Evolutionary conservation across 2,888 invertebrate genomes (phyloP), one percentile per base, ranked within the genome.

Genomic region (Thyatira batis): DNA sequence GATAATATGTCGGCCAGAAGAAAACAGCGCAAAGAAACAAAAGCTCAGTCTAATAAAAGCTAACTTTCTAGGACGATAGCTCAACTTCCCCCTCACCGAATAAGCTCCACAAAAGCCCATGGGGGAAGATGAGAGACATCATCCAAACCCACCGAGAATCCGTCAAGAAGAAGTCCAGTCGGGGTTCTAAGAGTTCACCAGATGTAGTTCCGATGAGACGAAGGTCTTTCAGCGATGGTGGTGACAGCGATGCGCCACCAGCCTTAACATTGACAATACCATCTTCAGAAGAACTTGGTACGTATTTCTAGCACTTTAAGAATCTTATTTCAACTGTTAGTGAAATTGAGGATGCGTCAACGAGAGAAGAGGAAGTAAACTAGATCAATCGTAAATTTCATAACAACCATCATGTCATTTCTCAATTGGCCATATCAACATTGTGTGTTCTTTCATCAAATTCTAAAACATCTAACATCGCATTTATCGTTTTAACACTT

Each of bases 71-170:
- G 92, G 91, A 92, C 21, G 92, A 93, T 64, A 92, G 92, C 53
- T 89, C 89, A 23, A 90, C 92, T 0, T 91, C 89, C 0, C 90
- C 92, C 0, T 92, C 92, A 1, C 89, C 92, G 1, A 92, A 92
- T 67, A 93, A 93, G 61, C 83, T 90, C 11, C 92, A 93, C 79
- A 94, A 94, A 76, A 95, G 94, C n/a, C 94, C 95, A 0, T 96
- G 96, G 96, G 94, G 94, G 0, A 95, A 95, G 82, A 95, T 96
- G 90, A 94, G 95, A 60, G 95, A 95, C 71, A 96, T 96, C 54
- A 95, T 96, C 59, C 95, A 95, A 74, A 95, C 95, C 0, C 92
- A 94, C 51, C 93, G 94, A 58, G 95, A 95, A 61, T 94, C 95
- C 17, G 92, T 94, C 54, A 94, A 94, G 83, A 93, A 93, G 80